Conservation (phyloP, 2,113 vertebrate genomes). For the Alethe castanea region DNA sequence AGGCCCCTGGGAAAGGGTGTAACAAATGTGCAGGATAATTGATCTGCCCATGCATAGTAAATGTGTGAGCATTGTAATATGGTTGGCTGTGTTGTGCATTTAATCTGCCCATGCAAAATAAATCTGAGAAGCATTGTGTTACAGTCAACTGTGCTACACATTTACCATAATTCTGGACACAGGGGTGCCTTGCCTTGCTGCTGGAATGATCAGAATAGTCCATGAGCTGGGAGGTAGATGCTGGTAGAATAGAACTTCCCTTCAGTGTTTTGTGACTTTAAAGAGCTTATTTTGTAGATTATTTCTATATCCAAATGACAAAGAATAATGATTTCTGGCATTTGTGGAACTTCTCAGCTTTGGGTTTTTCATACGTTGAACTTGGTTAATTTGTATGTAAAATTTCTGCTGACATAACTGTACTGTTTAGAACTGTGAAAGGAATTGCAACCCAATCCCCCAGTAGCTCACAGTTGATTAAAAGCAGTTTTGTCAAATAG, state of each 20-base stretch:
- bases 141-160: background rate
- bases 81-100: background rate
- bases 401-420: background rate
- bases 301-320: background rate
- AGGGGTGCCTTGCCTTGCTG: background rate
- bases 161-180: background rate
- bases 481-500: background rate
- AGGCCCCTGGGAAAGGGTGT: slow-evolving; percentile 26
- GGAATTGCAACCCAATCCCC: background rate
- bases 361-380: background rate
- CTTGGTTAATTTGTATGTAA: background rate
- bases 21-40: slow-evolving; percentile 41
- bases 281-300: background rate
- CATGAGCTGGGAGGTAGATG: background rate
- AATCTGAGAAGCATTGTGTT: background rate
- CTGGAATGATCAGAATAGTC: background rate
- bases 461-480: background rate
- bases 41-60: slow-evolving; percentile 35
- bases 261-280: background rate
- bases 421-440: background rate
- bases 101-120: slow-evolving; percentile 12
- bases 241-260: background rate
- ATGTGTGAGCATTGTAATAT: background rate
- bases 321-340: background rate
- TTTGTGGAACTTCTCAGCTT: background rate